Conservation (phyloP, 2,797 vertebrate genomes). For the Acipenser transmontanus region DNA sequence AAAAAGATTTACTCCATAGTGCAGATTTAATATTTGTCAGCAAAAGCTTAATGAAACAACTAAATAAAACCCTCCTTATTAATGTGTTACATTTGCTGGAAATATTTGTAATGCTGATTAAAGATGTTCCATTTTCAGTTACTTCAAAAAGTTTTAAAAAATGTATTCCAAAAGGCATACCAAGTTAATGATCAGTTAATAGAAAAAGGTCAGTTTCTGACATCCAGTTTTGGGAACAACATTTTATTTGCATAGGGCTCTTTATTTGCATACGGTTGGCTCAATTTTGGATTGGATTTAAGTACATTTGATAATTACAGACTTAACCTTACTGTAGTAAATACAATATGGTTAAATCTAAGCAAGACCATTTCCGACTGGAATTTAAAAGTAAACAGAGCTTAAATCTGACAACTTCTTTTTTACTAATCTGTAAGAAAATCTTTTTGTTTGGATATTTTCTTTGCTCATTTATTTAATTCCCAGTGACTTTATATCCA, state of each 20-base stretch:
- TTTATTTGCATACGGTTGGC: constrained; percentile 19
- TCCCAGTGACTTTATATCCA: constrained; percentile 60
- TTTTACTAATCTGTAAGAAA: not conserved
- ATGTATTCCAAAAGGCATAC: constrained; percentile 13
- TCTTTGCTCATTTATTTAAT: not conserved
- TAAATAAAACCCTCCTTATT: not conserved
- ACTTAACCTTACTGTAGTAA: too few relatives aligned
- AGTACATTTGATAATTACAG: too few relatives aligned
- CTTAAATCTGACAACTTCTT: too few relatives aligned
- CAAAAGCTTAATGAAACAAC: constrained; percentile 39
- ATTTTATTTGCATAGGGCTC: constrained; percentile 42
- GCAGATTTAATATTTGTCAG: constrained; percentile 54
- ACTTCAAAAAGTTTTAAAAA: not conserved
- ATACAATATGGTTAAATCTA: too few relatives aligned
- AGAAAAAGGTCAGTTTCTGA: constrained; percentile 5
- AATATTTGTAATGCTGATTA: constrained; percentile 1
- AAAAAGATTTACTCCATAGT: constrained; percentile 51
- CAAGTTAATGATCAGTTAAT: constrained; percentile 14
- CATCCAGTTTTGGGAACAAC: constrained; percentile 15
- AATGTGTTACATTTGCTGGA: constrained; percentile 7
- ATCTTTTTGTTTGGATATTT: not conserved
- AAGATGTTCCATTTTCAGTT: too few relatives aligned
- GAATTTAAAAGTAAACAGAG: too few relatives aligned
- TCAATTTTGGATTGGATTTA: too few relatives aligned
- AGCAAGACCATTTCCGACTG: too few relatives aligned